Base-by-base conservation (phyloP, 2,888 invertebrate genomes). In the Folsomia candida region DNA sequence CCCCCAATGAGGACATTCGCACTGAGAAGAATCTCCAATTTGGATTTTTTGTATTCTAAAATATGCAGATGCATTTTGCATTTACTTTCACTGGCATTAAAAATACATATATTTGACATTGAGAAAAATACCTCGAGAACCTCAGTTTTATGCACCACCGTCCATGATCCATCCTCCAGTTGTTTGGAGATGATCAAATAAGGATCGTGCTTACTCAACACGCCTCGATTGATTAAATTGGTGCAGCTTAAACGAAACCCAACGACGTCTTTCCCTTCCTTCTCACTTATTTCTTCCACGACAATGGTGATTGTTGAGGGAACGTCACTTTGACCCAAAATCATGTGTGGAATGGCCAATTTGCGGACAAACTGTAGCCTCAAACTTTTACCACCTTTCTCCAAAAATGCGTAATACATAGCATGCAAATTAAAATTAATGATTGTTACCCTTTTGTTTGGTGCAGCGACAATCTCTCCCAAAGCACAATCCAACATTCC, bases 121-220 rank as follows among this genome's bases (percentile, higher is more conserved):
- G n/a, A 22, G 59, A 59, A 24, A 59, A 59, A 27, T 59, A 59
- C 27, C 59, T 84, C 85, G 57, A 85, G 83, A 1, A 83, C 83
- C 80, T 86, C 86, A 14, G 85, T 85, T 79, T 85, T 84, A 72
- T 85, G 84, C 2, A 84, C 84, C n/a, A 84, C 81, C 28, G 83
- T 83, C 68, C 81, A 83, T 22, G 84, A 83, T 74, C 70, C 82
- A 76, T 85, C 85, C 73, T 84, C 83, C 78, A 85, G 85, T 26
- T 81, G 81, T 70, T 84, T 81, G 72, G 82, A 82, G 69, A 86
- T 81, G 25, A 83, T 80, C 14, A 85, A 77, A 73, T 84, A 86
- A 0, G 86, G 86, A 79, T 86, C 85, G 27, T 85, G 86, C 76
- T 86, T 86, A 9, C 85, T 85, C 76, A 86, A 82, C 72, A 85